Evolutionary conservation across 2,888 invertebrate genomes (phyloP).

Genomic region (Sarcophaga carnaria): DNA sequence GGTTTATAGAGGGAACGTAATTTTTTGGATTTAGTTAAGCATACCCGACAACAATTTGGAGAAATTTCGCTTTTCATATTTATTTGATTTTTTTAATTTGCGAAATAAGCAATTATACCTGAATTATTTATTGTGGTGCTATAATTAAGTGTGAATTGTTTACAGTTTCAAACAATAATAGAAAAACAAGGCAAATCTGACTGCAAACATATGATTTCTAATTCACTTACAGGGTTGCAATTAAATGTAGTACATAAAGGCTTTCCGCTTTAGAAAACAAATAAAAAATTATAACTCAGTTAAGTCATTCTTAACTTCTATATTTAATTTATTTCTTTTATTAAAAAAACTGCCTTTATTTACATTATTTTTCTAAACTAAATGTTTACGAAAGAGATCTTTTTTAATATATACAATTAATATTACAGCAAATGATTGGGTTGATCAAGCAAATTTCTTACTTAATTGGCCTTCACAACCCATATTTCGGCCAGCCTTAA

Average conservation of each 20-base stretch:
- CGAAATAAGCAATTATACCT: background rate
- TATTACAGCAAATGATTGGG: too few species aligned
- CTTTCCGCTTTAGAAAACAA: too few species aligned
- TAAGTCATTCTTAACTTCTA: too few species aligned
- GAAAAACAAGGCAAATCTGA: conserved; percentile 18
- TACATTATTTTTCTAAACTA: too few species aligned
- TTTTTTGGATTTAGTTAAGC: conserved; percentile 75
- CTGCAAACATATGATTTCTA: conserved; percentile 25
- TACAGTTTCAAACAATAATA: conserved; percentile 9
- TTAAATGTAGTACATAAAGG: background rate
- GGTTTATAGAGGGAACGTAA: conserved; percentile 77
- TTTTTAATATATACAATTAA: too few species aligned
- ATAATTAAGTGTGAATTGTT: conserved; percentile 2
- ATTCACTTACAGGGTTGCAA: conserved; percentile 9
- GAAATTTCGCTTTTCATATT: conserved; percentile 72
- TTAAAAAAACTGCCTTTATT: too few species aligned
- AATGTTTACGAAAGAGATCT: too few species aligned
- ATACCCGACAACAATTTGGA: conserved; percentile 77
- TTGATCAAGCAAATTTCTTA: too few species aligned
- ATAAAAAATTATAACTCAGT: too few species aligned
- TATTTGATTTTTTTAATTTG: background rate
- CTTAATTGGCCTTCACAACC: too few species aligned
- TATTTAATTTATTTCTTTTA: too few species aligned
- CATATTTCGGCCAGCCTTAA: too few species aligned
- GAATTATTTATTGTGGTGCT: background rate